A percentile compares a stretch with the other conserved stretches of the same genome.
These are phyloP conservation scores for Machaerirhynchus nigripectus DNA, from an alignment of 2,113 vertebrate species.

Conservation along the genomic window DNA sequence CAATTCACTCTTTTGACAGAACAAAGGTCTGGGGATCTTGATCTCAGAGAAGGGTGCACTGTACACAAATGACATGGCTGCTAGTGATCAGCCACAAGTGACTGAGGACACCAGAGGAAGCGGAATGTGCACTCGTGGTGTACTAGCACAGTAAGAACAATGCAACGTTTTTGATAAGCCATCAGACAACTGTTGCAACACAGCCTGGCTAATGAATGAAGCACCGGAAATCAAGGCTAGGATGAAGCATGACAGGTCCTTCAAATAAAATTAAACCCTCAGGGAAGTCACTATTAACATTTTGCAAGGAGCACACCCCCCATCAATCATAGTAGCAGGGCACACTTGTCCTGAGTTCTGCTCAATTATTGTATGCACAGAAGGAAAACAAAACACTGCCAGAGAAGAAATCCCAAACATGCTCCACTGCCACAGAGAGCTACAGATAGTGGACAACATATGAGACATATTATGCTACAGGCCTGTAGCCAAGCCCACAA, in stretches of 20 bases:
- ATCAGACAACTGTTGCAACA: not conserved
- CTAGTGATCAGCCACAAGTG: not conserved
- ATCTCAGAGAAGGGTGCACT: not conserved
- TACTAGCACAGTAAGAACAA: not conserved
- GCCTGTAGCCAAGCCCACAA: not conserved
- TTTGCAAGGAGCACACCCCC: not conserved
- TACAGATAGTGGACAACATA: not conserved
- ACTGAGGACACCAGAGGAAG: not conserved
- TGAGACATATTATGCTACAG: not conserved
- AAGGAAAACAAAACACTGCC: not conserved
- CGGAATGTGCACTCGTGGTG: rapidly evolving
- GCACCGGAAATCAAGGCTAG: not conserved
- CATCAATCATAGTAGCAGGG: not conserved
- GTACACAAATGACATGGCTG: not conserved
- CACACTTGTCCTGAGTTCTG: not conserved
- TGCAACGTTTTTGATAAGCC: not conserved
- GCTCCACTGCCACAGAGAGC: not conserved
- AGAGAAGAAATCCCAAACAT: not conserved
- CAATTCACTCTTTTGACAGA: not conserved
- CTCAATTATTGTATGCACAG: not conserved
- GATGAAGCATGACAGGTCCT: not conserved
- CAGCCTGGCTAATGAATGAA: not conserved
- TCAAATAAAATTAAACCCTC: not conserved
- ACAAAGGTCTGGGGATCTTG: not conserved
- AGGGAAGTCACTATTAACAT: not conserved